Evolutionary conservation across 1,140 invertebrate species (phyloP).

Genomic region (Drosophila pandora): DNA sequence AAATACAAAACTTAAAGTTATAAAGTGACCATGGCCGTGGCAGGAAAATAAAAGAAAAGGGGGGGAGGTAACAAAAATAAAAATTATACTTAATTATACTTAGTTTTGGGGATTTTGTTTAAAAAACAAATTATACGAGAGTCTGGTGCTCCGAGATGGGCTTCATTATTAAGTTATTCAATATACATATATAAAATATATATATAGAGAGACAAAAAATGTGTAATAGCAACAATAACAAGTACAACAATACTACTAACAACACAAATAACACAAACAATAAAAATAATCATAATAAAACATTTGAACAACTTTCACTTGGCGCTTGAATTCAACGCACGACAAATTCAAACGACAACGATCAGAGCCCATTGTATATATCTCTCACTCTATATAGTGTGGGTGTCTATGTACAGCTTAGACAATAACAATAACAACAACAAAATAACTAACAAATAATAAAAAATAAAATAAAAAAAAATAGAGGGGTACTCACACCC

Average conservation of each 20-base stretch:
- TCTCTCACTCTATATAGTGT: not conserved
- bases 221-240: constrained; percentile 36
- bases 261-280: constrained; percentile 21
- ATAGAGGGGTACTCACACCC: constrained; percentile 38
- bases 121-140: not conserved
- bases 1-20: constrained; percentile 9
- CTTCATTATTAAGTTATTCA: not conserved
- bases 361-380: constrained; percentile 49
- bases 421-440: not conserved
- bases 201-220: constrained; percentile 6
- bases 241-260: constrained; percentile 31
- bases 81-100: too few species aligned
- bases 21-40: constrained; percentile 40
- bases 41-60: constrained; percentile 1
- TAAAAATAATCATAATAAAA: constrained; percentile 74
- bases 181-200: not conserved
- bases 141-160: not conserved
- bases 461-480: not conserved
- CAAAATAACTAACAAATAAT: not conserved
- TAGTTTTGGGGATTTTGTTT: not conserved
- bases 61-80: not conserved
- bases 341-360: constrained; percentile 74
- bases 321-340: constrained; percentile 81
- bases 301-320: constrained; percentile 82
- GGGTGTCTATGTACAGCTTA: constrained; percentile 9